Evolutionary conservation across 1,140 invertebrate species (phyloP), one percentile per base, ranked within the genome.

Genomic region (Plutomurus gul): DNA sequence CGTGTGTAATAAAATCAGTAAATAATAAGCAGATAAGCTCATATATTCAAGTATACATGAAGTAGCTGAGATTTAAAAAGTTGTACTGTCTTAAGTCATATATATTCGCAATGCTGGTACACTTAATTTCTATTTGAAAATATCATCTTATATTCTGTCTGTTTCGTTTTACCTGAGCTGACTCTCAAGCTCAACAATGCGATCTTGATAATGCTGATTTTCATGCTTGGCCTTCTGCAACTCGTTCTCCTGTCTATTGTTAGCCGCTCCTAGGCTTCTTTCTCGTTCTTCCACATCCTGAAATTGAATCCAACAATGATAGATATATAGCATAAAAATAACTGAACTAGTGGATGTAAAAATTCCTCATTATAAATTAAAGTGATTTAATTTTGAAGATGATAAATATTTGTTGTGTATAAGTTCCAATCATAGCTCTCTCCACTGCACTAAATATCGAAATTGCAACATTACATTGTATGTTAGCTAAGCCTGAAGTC

Each of bases 241-340:
- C 10, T 91, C 90, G 72, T 91, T 89, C 81, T 94, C 93, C 46
- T 88, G 90, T 47, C 92, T 88, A 3, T 90, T 89, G 33, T 91
- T 90, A 0, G 87, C 85, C 0, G 89, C 88, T 83, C 90, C 89
- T 11, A 93, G 85, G 83, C 89, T 89, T 73, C 92, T 88, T 85
- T 94, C 93, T 51, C 91, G 87, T 79, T 93, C 92, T 85, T 94
- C 93, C 22, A 93, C 85, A 80, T 94, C 92, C 88, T 89, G 40
- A 22, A 82, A 70, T 13, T 30, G n/a, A 80, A 46, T 75, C 33
- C 30, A 47, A n/a, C 30, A 43, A 10, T 10, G 11, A n/a, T 43
- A 43, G 39, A 43, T 10, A 43, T n/a, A n/a, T n/a, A n/a, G n/a
- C n/a, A n/a, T n/a, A n/a, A n/a, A n/a, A n/a, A n/a, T n/a, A n/a